Evolutionary conservation across 2,888 invertebrate species (phyloP).

Genomic region (Parapristionchus giblindavisi): DNA sequence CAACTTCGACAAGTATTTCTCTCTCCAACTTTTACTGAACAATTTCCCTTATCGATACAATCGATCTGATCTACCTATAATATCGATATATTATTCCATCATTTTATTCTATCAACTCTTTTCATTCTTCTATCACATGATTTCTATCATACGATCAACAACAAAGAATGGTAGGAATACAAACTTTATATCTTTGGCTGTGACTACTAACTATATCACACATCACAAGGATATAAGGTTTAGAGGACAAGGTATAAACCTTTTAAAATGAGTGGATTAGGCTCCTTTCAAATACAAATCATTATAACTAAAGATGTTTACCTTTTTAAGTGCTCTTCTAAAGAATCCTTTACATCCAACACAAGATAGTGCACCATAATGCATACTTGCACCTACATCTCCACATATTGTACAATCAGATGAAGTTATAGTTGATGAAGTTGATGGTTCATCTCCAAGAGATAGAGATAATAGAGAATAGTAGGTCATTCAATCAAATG

Average conservation of each 20-base stretch:
- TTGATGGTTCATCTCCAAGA: neutral
- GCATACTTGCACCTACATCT: slow-evolving; percentile 59
- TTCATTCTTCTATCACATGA: too few species aligned
- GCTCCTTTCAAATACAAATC: neutral
- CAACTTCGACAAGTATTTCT: slow-evolving; percentile 63
- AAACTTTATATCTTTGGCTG: too few species aligned
- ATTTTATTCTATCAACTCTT: too few species aligned
- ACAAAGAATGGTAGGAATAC: too few species aligned
- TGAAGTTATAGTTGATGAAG: slow-evolving; percentile 3
- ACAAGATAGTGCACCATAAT: slow-evolving; percentile 60
- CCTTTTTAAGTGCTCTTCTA: slow-evolving; percentile 59
- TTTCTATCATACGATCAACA: too few species aligned
- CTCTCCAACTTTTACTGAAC: slow-evolving; percentile 45
- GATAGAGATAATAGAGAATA: neutral
- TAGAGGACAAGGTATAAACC: too few species aligned
- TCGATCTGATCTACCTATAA: slow-evolving; percentile 64
- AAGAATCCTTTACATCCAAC: slow-evolving; percentile 66
- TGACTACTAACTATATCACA: too few species aligned
- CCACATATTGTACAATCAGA: slow-evolving; percentile 61
- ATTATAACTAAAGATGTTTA: neutral
- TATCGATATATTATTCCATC: neutral
- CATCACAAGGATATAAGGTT: too few species aligned
- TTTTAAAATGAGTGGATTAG: neutral
- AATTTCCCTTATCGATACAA: slow-evolving; percentile 55
- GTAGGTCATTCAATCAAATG: neutral